Conservation (phyloP, 2,113 vertebrate species). For the Carettochelys insculpta region DNA sequence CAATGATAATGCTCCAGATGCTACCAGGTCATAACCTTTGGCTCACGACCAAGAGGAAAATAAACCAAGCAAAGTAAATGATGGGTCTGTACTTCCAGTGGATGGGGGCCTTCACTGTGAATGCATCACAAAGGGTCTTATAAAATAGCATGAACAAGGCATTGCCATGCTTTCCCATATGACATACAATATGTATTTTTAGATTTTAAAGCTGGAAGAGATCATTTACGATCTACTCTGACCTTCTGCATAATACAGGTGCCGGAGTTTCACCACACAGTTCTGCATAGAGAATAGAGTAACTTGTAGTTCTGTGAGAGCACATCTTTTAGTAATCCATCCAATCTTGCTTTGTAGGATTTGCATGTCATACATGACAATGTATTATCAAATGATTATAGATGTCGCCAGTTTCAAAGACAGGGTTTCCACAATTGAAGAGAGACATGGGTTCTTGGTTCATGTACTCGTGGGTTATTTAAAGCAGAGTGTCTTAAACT, state of each 20-base stretch:
- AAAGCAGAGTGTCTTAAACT: no score
- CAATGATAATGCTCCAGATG: not conserved
- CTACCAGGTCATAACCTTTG: no score
- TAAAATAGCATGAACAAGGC: not conserved
- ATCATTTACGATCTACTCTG: not conserved
- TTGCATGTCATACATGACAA: not conserved
- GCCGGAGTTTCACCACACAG: not conserved
- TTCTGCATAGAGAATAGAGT: accelerated
- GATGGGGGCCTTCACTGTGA: not conserved
- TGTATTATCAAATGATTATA: accelerated
- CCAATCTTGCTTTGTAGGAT: not conserved
- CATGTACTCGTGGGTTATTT: not conserved
- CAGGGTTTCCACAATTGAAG: not conserved
- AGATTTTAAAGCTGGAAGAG: not conserved
- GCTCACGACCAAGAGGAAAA: not conserved
- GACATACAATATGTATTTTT: not conserved
- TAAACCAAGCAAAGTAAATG: not conserved
- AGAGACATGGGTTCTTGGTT: not conserved
- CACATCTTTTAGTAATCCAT: not conserved
- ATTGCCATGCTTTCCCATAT: not conserved
- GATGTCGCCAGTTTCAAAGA: accelerated
- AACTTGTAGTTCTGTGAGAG: not conserved
- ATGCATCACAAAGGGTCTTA: not conserved
- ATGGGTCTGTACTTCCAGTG: accelerated
- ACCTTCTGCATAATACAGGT: not conserved